phyloP scores from a whole-genome alignment of 2,888 invertebrate genomes.

The Ommatoiulus sabulosus region DNA sequence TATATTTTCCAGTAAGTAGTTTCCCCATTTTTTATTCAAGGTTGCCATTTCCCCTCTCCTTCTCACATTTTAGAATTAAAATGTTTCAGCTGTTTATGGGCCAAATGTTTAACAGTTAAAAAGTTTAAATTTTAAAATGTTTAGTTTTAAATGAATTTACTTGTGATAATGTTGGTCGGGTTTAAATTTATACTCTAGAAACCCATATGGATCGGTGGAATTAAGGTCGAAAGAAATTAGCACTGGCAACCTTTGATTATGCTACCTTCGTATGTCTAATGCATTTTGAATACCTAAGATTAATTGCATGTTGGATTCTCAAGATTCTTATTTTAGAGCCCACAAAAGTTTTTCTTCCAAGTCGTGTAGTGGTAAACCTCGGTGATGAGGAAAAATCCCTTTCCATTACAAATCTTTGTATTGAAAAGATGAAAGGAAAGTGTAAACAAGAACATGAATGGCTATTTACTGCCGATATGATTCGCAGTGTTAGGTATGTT shows the following conservation, averaged over 20 bases:
- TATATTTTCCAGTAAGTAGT: slow-evolving; percentile 85
- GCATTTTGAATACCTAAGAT: not conserved
- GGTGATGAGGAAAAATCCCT: slow-evolving; percentile 93
- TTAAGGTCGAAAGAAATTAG: too few species aligned
- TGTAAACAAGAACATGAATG: slow-evolving; percentile 92
- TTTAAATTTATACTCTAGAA: too few species aligned
- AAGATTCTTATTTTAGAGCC: slow-evolving; percentile 59
- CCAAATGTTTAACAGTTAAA: too few species aligned
- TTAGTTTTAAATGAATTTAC: too few species aligned
- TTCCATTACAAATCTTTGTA: slow-evolving; percentile 87
- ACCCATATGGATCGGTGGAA: too few species aligned
- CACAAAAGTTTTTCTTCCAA: slow-evolving; percentile 77
- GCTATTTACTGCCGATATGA: slow-evolving; percentile 90
- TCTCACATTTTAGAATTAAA: too few species aligned
- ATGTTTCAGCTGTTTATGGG: too few species aligned
- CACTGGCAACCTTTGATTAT: not conserved
- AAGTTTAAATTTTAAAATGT: too few species aligned
- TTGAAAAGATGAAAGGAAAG: slow-evolving; percentile 79
- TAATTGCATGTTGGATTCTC: not conserved
- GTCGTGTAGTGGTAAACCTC: slow-evolving; percentile 94
- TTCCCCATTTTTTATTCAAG: too few species aligned
- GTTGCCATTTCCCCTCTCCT: not conserved
- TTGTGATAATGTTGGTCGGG: too few species aligned
- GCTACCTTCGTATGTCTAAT: not conserved
- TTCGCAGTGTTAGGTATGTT: slow-evolving; percentile 82